phyloP scores from a whole-genome alignment of 2,797 vertebrate genomes.

The Staurois parvus region DNA sequence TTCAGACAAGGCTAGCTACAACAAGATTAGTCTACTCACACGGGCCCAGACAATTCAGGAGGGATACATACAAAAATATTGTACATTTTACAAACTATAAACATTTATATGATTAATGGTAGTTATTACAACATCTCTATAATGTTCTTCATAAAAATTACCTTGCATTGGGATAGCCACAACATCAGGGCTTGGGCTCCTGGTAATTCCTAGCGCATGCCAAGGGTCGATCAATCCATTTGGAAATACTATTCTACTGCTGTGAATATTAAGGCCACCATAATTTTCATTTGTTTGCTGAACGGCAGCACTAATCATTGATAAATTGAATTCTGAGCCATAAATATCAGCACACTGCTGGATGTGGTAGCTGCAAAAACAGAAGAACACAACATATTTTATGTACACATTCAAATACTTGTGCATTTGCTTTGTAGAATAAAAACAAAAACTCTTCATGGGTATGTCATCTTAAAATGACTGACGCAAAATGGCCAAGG shows the following conservation, averaged over 20 bases:
- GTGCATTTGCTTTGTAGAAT: neutral
- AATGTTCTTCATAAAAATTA: conserved; percentile 50
- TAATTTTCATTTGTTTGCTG: conserved; percentile 75
- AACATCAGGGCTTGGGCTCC: conserved; percentile 70
- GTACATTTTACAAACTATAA: too few species aligned
- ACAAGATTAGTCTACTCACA: too few species aligned
- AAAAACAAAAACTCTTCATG: too few species aligned
- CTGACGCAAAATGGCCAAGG: too few species aligned
- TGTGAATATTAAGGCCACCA: conserved; percentile 67
- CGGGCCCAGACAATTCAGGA: too few species aligned
- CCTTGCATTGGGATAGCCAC: conserved; percentile 76
- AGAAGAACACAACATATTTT: neutral
- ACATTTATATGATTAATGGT: too few species aligned
- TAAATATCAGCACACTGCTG: conserved; percentile 74
- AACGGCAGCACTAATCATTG: conserved; percentile 66
- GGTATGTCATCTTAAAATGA: too few species aligned
- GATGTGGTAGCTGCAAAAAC: conserved; percentile 68
- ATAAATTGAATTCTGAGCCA: conserved; percentile 63
- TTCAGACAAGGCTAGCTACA: too few species aligned
- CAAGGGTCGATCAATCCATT: conserved; percentile 78
- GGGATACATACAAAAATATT: too few species aligned
- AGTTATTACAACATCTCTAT: too few species aligned
- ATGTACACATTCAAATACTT: neutral
- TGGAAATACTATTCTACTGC: conserved; percentile 74
- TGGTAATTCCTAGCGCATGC: conserved; percentile 76